Base-by-base conservation (phyloP, 2,797 vertebrate species). In the Morelia viridis region DNA sequence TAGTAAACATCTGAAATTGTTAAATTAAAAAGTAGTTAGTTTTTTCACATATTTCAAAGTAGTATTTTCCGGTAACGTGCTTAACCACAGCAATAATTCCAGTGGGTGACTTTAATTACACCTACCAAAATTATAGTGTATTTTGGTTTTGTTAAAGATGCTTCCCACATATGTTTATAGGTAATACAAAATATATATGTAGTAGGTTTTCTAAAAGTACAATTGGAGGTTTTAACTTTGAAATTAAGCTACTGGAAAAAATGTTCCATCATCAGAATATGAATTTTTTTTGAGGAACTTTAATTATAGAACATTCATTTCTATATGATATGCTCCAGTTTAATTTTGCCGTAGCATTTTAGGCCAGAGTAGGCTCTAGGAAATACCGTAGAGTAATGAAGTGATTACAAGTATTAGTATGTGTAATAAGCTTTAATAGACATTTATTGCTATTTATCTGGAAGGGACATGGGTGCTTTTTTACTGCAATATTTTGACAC, bases 351-450 rank as follows among this genome's bases (percentile, higher is more conserved):
- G 10, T 15, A 28, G n/a, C 24, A n/a, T 62, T 80, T 89, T 41
- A 90, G 84, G 53, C 62, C 35, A 2, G 17, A 91, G 8, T 9
- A 60, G 95, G 96, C 93, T 95, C 96, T 95, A 94, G 95, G 94
- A 96, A 96, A 94, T 92, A 93, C 0, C 0, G 92, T 57, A 95
- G 92, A 96, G 88, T 97, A 97, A 98, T 97, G 96, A 97, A 97
- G 97, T 96, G 95, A 96, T 98, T 97, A 97, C 97, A 97, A 96
- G 94, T 96, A 98, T 98, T 98, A 98, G 95, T 97, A 98, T 98
- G 95, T 95, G 94, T 97, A 97, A 98, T 98, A 92, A 96, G 90
- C 94, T 96, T 95, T 97, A 98, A 97, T 97, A 97, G 97, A 97
- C 96, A 96, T 97, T 97, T 97, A 97, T 96, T 97, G 96, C 96